Conservation (phyloP, 2,113 vertebrate species). For the Amblyornis subalaris region DNA sequence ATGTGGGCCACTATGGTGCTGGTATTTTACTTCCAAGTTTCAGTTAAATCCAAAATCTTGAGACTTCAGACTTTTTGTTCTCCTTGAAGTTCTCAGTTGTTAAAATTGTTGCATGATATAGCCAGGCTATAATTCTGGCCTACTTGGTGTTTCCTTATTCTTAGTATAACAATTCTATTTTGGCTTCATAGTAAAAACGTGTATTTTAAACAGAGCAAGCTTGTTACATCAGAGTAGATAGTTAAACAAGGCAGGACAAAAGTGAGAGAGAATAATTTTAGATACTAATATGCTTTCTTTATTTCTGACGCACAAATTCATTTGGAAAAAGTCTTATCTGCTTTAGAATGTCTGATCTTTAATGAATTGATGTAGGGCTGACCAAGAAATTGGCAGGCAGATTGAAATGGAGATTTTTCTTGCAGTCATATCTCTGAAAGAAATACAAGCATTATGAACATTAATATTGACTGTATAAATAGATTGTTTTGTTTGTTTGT, state of each 20-base stretch:
- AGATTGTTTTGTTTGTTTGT: background rate
- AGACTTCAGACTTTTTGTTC: background rate
- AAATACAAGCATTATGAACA: background rate
- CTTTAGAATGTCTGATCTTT: background rate
- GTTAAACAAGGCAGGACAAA: background rate
- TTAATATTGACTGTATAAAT: background rate
- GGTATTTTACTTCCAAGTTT: background rate
- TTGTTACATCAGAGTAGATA: background rate
- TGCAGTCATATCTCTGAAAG: background rate
- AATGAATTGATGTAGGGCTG: background rate
- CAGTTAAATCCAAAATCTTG: background rate
- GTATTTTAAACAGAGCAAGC: background rate
- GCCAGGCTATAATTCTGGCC: background rate
- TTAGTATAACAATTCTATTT: background rate
- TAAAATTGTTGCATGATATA: background rate
- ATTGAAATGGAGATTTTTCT: background rate
- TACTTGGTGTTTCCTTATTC: background rate
- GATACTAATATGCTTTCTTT: background rate
- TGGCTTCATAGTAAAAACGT: background rate
- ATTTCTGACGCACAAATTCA: background rate
- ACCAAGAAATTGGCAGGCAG: background rate
- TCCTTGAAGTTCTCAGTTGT: background rate
- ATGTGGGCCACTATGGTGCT: background rate
- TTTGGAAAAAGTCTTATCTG: background rate
- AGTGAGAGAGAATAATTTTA: background rate